These are phyloP conservation scores for Eudasyphora cyanicolor DNA, from an alignment of 2,888 invertebrate genomes.

Conservation along the genomic window DNA sequence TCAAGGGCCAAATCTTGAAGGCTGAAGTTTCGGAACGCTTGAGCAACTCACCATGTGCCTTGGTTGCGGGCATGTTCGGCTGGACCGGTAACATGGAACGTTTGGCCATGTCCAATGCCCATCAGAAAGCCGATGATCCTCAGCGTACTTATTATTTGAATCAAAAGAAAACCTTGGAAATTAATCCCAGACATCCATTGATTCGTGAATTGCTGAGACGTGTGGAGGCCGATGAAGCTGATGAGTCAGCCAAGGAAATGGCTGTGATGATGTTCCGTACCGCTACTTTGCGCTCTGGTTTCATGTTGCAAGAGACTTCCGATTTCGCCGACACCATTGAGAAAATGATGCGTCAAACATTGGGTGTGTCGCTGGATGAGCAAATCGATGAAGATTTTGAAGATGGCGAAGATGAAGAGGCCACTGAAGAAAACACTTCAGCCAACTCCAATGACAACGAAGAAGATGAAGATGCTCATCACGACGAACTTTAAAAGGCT, in stretches of 20 bases:
- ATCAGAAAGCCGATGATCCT: conserved; percentile 96
- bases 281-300: conserved; percentile 97
- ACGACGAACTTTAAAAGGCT: conserved; percentile 83
- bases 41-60: conserved; percentile 95
- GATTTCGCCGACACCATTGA: conserved; percentile 96
- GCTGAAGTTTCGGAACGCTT: conserved; percentile 93
- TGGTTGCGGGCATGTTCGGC: conserved; percentile 97
- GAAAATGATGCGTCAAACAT: conserved; percentile 89
- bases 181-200: conserved; percentile 98
- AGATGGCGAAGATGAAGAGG: conserved; percentile 76
- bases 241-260: conserved; percentile 89
- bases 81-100: conserved; percentile 99
- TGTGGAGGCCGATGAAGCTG: conserved; percentile 88
- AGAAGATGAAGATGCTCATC: conserved; percentile 80
- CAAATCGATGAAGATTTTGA: conserved; percentile 79
- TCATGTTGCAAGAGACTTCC: conserved; percentile 90
- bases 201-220: conserved; percentile 93
- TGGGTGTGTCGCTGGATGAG: conserved; percentile 90
- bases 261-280: conserved; percentile 95
- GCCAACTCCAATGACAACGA: conserved; percentile 74
- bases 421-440: conserved; percentile 76
- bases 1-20: conserved; percentile 90
- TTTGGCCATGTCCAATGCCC: conserved; percentile 95
- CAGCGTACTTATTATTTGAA: conserved; percentile 92
- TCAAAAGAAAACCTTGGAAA: conserved; percentile 98